Evolutionary conservation across 53 echinoderm and acorn worm genomes (phyloP), one percentile per base, ranked within the genome.

Genomic region (Apostichopus leukothele): DNA sequence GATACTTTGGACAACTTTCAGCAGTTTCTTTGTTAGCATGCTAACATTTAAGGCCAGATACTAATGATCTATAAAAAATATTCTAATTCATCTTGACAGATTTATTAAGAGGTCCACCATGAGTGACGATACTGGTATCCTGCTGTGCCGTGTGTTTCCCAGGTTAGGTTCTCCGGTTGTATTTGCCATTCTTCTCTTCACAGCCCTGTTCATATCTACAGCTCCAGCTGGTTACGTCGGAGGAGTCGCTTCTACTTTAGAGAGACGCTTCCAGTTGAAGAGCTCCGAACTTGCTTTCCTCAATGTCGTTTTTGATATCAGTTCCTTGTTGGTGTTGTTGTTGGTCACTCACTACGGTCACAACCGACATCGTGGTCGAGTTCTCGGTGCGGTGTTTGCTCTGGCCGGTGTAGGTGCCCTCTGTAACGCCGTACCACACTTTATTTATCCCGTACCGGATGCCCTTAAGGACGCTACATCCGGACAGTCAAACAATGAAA

Each of bases 291-390:
- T 92, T 60, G 94, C 90, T 39, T 84, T 90, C 5, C 89, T 94
- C 54, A 57, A 88, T 16, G 84, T 87, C 23, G 84, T 92, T 60
- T 92, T 90, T 52, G 91, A 92, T 71, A 83, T 91, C 12, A 54
- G 83, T 7, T 90, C 90, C 60, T 87, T 94, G 25, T 19, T 91
- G 5, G 53, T 89, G 50, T 85, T 94, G n/a, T 67, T 94, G 11
- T 94, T 94, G 79, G 91, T 94, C 52, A 87, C 94, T 51, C 92
- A 92, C 53, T 94, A 86, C 88, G 94, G 94, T 39, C 91, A 91
- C 79, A 92, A 90, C 67, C 74, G 91, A 50, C 94, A 94, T 79
- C 91, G 94, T 23, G 92, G 92, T 9, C 75, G 94, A 9, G 51
- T 92, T 21, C 88, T 94, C 67, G 91, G 91, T 66, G 68, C 9